Evolutionary conservation across 2,797 vertebrate species (phyloP), one percentile per base, ranked within the genome.

Genomic region (Fistularia commersonii): DNA sequence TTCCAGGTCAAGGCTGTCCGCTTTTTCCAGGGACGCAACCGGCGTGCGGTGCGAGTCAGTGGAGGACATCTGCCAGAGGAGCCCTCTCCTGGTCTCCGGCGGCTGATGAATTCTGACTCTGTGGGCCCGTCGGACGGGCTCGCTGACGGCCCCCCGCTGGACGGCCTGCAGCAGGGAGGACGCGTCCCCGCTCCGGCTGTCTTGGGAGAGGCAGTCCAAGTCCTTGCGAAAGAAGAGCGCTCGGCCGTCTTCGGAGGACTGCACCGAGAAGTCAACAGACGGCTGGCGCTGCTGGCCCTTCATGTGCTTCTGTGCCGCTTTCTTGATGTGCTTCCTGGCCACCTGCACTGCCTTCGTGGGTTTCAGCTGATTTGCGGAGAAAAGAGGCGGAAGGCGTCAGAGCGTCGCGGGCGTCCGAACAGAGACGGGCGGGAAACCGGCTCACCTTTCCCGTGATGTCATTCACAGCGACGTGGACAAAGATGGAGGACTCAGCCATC

Each of bases 401-500:
- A 4, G 23, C 23, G 23, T 2, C 23, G 23, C 4, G 23, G 23
- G 23, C 23, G 23, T 23, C 2, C 23, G 23, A 4, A 23, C 23
- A 4, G 23, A 23, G 23, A 4, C 23, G 23, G 23, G 4, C 23
- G 23, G 23, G 23, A 23, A 2, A 23, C 23, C 23, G 4, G 0
- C 89, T 80, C 87, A 98, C 97, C 93, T 98, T 98, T 92, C 92
- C 94, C 37, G 92, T 79, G 61, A 92, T 74, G 69, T 97, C 91
- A 70, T 88, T 91, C 66, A 98, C 80, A 15, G 93, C 83, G 60
- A 99, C 88, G 5, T 98, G 96, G 68, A 99, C 93, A 59, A 99
- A 99, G 80, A 99, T 93, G 52, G 97, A 99, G 0, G 97, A 93
- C 57, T 94, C 94, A 40, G 94, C 93, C 86, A 97, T 93, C n/a